phyloP scores from a whole-genome alignment of 2,888 invertebrate species.

The Lasioglossum morio region DNA sequence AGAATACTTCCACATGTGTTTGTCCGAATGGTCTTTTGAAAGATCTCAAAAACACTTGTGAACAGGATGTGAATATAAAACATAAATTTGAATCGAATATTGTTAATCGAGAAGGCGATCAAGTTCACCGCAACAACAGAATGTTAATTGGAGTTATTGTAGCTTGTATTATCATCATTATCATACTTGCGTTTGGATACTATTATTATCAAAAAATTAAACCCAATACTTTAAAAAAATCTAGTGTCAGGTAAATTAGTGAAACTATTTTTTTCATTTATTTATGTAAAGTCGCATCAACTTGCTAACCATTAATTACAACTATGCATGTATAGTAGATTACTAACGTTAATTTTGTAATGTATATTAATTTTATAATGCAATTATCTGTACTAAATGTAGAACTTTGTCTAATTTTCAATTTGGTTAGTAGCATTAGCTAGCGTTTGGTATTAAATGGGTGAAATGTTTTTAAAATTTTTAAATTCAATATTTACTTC shows the following conservation, averaged over 20 bases:
- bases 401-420: background rate
- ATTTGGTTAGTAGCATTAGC: background rate
- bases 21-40: constrained; percentile 85
- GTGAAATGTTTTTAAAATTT: background rate
- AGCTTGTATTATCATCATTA: constrained; percentile 54
- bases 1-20: constrained; percentile 85
- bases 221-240: constrained; percentile 21
- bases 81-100: constrained; percentile 26
- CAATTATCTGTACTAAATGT: background rate
- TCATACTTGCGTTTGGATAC: constrained; percentile 61
- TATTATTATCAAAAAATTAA: constrained; percentile 74
- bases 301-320: background rate
- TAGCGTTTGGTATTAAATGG: background rate
- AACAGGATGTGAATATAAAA: constrained; percentile 27
- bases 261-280: background rate
- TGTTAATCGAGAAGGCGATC: background rate
- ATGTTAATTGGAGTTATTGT: constrained; percentile 62
- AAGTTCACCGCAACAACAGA: constrained; percentile 17
- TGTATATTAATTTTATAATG: background rate
- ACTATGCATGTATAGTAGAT: background rate
- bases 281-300: background rate
- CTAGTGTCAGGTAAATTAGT: constrained; percentile 48
- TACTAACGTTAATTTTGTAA: background rate
- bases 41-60: constrained; percentile 54
- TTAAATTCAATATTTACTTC: background rate